These are phyloP conservation scores for Rhadinocentrus ornatus DNA, from an alignment of 2,797 vertebrate genomes.

Conservation along the genomic window DNA sequence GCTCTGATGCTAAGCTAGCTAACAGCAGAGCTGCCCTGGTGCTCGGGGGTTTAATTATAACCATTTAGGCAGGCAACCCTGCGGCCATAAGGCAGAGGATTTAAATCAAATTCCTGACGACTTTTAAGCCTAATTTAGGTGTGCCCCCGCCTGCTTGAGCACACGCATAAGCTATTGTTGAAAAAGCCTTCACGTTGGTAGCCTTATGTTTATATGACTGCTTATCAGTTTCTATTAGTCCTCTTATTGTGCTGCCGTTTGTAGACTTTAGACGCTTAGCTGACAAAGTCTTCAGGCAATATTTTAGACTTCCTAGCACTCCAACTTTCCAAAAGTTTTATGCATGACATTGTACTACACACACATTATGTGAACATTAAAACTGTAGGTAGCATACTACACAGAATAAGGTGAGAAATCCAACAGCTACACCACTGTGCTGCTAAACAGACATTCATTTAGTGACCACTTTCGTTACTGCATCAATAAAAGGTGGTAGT, in stretches of 20 bases:
- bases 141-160: slow-evolving; percentile 8
- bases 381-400: neutral
- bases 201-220: neutral
- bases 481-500: neutral
- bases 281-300: neutral
- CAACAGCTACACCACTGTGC: neutral
- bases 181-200: neutral
- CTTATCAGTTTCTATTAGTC: slow-evolving; percentile 9
- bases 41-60: slow-evolving; percentile 17
- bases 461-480: slow-evolving; percentile 11
- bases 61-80: slow-evolving; percentile 47
- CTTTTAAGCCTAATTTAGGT: slow-evolving; percentile 12
- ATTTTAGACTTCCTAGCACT: neutral
- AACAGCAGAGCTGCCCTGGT: slow-evolving; percentile 35
- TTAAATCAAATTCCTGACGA: slow-evolving; percentile 39
- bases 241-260: neutral
- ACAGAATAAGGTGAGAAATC: neutral
- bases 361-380: neutral
- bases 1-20: slow-evolving; percentile 61
- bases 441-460: neutral
- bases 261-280: neutral
- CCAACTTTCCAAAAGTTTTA: neutral
- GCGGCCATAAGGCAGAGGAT: slow-evolving; percentile 22
- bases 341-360: no score
- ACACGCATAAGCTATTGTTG: neutral